Percentiles rank a stretch among this genome's conserved stretches.
These are phyloP conservation scores for Zoanthus gigantus DNA, from an alignment of 92 coral and sea anemone species.

Conservation along the genomic window DNA sequence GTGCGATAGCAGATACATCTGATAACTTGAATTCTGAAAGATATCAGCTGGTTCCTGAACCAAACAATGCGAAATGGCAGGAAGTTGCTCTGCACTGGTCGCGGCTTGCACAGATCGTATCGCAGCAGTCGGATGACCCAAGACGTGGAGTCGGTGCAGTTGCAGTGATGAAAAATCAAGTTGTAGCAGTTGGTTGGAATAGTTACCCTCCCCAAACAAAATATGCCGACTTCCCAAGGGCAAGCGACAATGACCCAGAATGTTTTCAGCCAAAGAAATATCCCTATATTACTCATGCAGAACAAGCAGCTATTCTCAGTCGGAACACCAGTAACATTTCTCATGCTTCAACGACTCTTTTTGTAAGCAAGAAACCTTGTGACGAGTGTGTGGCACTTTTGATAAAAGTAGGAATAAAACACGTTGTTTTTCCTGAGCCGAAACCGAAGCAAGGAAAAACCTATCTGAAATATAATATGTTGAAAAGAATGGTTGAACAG, in stretches of 20 bases:
- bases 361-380: conserved; percentile 90
- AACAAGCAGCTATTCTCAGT: conserved; percentile 77
- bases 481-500: conserved; percentile 35
- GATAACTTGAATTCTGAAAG: neutral
- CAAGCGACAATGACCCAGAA: conserved; percentile 61
- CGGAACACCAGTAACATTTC: conserved; percentile 72
- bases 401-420: conserved; percentile 72
- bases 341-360: conserved; percentile 71
- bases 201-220: conserved; percentile 75
- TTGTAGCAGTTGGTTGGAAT: conserved; percentile 89
- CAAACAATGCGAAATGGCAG: conserved; percentile 68
- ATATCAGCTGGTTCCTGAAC: conserved; percentile 25
- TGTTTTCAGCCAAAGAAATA: conserved; percentile 74
- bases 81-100: conserved; percentile 77
- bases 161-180: conserved; percentile 63
- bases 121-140: conserved; percentile 86
- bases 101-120: conserved; percentile 77
- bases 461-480: conserved; percentile 47
- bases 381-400: conserved; percentile 86
- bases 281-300: conserved; percentile 82
- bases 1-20: conserved; percentile 18
- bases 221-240: conserved; percentile 89
- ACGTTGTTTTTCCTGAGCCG: conserved; percentile 73
- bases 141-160: conserved; percentile 89
- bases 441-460: conserved; percentile 38